phyloP scores from a whole-genome alignment of 2,797 vertebrate genomes.

The Acanthornis magna region DNA sequence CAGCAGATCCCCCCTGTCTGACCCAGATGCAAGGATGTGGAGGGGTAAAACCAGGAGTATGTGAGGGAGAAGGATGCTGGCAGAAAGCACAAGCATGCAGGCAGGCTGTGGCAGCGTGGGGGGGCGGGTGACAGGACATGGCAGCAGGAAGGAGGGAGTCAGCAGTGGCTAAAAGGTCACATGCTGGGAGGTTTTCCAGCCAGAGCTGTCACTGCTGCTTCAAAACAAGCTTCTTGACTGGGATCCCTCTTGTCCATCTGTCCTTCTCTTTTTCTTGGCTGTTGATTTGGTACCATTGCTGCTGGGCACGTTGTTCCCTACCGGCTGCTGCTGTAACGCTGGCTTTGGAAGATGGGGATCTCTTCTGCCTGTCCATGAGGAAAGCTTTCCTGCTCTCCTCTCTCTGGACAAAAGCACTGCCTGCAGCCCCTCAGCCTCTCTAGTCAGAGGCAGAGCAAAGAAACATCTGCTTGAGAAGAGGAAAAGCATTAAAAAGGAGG shows the following conservation, averaged over 20 bases:
- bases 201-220: not conserved
- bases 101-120: not conserved
- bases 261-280: not conserved
- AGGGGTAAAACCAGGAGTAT: not conserved
- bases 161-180: not conserved
- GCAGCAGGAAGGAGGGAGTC: not conserved
- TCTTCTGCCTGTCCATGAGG: not conserved
- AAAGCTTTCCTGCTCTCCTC: not conserved
- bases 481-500: not conserved
- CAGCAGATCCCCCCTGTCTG: not conserved
- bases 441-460: not conserved
- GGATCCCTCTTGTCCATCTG: not conserved
- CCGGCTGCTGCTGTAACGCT: not conserved
- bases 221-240: not conserved
- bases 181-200: not conserved
- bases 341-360: not conserved
- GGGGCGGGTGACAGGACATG: fast-evolving
- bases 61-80: not conserved
- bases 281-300: not conserved
- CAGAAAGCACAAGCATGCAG: fast-evolving
- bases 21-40: not conserved
- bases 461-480: not conserved
- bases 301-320: not conserved
- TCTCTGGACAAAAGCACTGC: not conserved
- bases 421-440: not conserved